phyloP scores from a whole-genome alignment of 2,113 vertebrate species.

The Phyllostomus hastatus region DNA sequence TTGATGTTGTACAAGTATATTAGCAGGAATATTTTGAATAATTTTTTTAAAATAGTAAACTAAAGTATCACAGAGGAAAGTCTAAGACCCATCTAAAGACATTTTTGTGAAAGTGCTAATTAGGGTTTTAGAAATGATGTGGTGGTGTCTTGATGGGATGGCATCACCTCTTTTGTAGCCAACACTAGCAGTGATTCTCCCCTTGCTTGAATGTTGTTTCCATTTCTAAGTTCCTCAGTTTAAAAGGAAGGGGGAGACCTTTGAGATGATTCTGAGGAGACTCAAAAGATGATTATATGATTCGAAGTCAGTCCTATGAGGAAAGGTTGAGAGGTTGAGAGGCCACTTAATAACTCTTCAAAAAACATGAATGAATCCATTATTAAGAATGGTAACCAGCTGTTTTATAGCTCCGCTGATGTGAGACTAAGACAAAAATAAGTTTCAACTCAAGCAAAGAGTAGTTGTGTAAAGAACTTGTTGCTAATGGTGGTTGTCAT shows the following conservation, averaged over 20 bases:
- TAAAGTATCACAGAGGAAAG: not conserved
- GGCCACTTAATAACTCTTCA: constrained; percentile 44
- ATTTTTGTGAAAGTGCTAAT: not conserved
- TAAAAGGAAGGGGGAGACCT: constrained; percentile 33
- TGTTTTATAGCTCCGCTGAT: not conserved
- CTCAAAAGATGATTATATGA: constrained; percentile 16
- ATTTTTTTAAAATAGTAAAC: not conserved
- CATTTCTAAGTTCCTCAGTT: constrained; percentile 54
- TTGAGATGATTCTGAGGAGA: constrained; percentile 49
- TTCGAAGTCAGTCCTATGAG: constrained; percentile 47
- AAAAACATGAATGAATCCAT: constrained; percentile 27
- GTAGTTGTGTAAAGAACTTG: not conserved
- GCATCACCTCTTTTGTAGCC: not conserved
- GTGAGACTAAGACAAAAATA: constrained; percentile 8
- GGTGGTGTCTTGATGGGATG: not conserved
- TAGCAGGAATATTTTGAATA: not conserved
- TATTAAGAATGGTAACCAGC: constrained; percentile 31
- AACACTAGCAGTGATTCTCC: not conserved
- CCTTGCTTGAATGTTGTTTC: constrained; percentile 26
- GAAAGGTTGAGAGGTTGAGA: constrained; percentile 47
- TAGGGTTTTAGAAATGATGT: not conserved
- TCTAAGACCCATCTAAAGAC: not conserved
- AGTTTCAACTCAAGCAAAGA: not conserved
- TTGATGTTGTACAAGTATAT: not conserved
- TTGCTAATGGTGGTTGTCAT: constrained; percentile 27